Evolutionary conservation across 2,113 vertebrate genomes (phyloP).

Genomic region (Pterocles orientalis): DNA sequence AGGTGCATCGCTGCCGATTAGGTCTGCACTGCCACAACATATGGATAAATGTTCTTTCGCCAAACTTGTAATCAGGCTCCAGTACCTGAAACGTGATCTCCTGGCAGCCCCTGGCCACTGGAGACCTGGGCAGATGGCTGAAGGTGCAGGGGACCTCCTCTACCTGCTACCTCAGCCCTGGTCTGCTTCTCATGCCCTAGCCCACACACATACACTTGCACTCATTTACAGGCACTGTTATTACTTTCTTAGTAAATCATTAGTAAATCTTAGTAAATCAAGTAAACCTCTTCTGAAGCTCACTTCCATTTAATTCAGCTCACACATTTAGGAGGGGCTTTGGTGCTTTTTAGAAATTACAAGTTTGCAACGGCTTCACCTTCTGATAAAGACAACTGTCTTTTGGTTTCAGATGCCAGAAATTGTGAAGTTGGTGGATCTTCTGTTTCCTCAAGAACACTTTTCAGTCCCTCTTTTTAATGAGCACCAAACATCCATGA

Average conservation of each 20-base stretch:
- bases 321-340: not conserved
- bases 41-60: not conserved
- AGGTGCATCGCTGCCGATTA: not conserved
- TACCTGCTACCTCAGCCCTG: not conserved
- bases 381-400: not conserved
- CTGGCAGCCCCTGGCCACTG: not conserved
- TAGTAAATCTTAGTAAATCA: not conserved
- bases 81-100: not conserved
- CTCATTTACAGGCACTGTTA: accelerated
- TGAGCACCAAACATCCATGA: not conserved
- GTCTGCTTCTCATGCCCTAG: not conserved
- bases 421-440: not conserved
- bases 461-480: not conserved
- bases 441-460: not conserved
- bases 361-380: not conserved
- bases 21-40: not conserved
- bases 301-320: not conserved
- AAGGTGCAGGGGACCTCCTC: accelerated
- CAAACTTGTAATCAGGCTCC: not conserved
- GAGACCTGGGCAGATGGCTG: not conserved
- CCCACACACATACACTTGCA: accelerated
- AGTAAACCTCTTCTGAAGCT: not conserved
- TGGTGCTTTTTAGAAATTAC: not conserved
- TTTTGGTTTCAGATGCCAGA: not conserved
- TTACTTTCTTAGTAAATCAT: not conserved